Evolutionary conservation across 2,113 vertebrate species (phyloP), one percentile per base, ranked within the genome.

Genomic region (Opisthocomus hoazin): DNA sequence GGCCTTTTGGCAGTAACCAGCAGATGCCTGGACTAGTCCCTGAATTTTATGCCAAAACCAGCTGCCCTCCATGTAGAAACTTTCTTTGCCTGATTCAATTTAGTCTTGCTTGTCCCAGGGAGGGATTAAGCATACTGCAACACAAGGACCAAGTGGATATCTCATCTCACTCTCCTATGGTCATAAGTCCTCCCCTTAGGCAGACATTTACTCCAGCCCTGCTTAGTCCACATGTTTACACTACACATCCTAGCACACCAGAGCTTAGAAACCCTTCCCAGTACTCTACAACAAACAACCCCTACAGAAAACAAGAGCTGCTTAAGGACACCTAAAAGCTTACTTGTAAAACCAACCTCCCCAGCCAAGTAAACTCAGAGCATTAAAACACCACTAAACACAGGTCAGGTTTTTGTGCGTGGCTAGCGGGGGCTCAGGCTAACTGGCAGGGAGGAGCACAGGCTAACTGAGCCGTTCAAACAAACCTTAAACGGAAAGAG

Each of bases 201-300:
- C 63, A 77, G 48, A 56, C 30, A 24, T 22, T 17, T 3, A 79
- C 18, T 26, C 20, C 36, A 56, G 51, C 60, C 46, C 20, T 6
- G 39, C 37, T 82, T 6, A 45, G 24, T 23, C 37, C 65, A 26
- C 17, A 10, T 0, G 0, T 53, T 77, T 45, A 61, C 66, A 29
- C 37, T 24, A n/a, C 27, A 29, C 45, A 74, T 36, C 45, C 30
- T 12, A 27, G 41, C 64, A 57, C 41, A 57, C 5, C 56, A 79
- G 50, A 61, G 51, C 50, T 84, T 12, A 39, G 50, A 39, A 69
- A 66, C 12, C 3, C 29, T 51, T 71, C 41, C n/a, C 43, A 66
- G 1, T 11, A 8, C 26, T 32, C 36, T 6, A 0, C 1, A 30
- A 12, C 24, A 82, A 63, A 79, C 2, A 5, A 30, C 2, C 14